A percentile compares a stretch with the other conserved stretches of the same genome.
Conservation (phyloP, 1,140 invertebrate species). For the Drosophila lacteicornis region DNA sequence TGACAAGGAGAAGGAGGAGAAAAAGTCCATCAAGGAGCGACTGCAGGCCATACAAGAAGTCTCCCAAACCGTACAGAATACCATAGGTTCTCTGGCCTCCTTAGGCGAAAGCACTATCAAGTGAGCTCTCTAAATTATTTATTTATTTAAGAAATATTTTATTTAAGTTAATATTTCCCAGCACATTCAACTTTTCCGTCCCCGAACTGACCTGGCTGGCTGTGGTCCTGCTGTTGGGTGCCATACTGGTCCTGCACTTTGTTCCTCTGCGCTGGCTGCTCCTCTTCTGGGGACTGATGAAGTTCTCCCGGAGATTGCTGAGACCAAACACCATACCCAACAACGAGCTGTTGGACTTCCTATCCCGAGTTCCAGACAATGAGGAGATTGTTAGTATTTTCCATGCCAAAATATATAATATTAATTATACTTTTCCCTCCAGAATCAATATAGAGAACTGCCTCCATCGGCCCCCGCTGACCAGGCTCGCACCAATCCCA, state of each 20-base stretch:
- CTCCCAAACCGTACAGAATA: conserved; percentile 96
- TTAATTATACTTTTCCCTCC: conserved; percentile 9
- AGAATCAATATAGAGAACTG: conserved; percentile 87
- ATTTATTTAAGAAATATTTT: not conserved
- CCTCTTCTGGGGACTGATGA: conserved; percentile 98
- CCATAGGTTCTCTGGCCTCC: conserved; percentile 96
- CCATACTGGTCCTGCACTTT: conserved; percentile 93
- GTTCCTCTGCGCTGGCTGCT: conserved; percentile 96
- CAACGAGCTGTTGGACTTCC: conserved; percentile 98
- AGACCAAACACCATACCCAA: conserved; percentile 97
- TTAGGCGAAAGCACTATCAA: conserved; percentile 97
- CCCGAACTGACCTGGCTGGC: conserved; percentile 98
- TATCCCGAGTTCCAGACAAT: conserved; percentile 98
- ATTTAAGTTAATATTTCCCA: conserved; percentile 83
- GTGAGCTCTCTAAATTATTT: conserved; percentile 87
- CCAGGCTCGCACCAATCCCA: conserved; percentile 85
- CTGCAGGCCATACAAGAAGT: conserved; percentile 98
- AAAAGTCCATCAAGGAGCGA: conserved; percentile 97
- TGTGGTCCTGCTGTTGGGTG: conserved; percentile 90
- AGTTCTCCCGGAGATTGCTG: conserved; percentile 97
- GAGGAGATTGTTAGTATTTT: conserved; percentile 96
- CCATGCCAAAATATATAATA: too few relatives aligned
- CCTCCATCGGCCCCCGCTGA: conserved; percentile 86
- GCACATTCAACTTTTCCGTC: conserved; percentile 98
- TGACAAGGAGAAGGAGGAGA: conserved; percentile 95